These are phyloP conservation scores for Myopa tessellatipennis DNA, from an alignment of 2,888 invertebrate species.

Conservation along the genomic window DNA sequence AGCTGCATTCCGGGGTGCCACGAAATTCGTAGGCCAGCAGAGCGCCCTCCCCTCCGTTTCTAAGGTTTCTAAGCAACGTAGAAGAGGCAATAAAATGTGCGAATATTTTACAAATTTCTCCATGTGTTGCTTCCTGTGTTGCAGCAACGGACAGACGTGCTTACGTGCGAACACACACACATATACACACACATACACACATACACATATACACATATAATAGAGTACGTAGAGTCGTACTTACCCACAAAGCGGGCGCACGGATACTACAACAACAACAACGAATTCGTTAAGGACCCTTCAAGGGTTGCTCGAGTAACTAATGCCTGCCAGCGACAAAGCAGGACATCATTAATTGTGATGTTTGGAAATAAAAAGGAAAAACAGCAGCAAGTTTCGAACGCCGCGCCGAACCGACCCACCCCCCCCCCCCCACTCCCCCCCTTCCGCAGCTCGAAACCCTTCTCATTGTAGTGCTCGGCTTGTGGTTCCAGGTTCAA, in stretches of 20 bases:
- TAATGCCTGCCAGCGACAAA: conserved; percentile 17
- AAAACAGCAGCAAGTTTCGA: conserved; percentile 3
- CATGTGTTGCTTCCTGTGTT: conserved; percentile 31
- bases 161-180: conserved; percentile 21
- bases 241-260: background rate
- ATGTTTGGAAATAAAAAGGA: conserved; percentile 14
- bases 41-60: background rate
- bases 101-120: conserved; percentile 32
- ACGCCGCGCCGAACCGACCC: background rate
- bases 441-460: background rate
- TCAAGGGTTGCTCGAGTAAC: conserved; percentile 22
- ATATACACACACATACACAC: conserved; percentile 2
- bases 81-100: conserved; percentile 24
- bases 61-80: background rate
- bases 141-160: background rate
- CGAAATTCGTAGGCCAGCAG: conserved; percentile 14
- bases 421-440: too few relatives aligned
- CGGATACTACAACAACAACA: background rate
- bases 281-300: conserved; percentile 21
- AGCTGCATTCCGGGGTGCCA: background rate
- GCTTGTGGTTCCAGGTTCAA: conserved; percentile 6
- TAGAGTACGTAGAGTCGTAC: background rate
- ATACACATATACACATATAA: conserved; percentile 19
- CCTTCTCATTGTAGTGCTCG: conserved; percentile 7
- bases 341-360: conserved; percentile 31